These are phyloP conservation scores for Melospiza melodia DNA, from an alignment of 2,113 vertebrate genomes.

Conservation along the genomic window DNA sequence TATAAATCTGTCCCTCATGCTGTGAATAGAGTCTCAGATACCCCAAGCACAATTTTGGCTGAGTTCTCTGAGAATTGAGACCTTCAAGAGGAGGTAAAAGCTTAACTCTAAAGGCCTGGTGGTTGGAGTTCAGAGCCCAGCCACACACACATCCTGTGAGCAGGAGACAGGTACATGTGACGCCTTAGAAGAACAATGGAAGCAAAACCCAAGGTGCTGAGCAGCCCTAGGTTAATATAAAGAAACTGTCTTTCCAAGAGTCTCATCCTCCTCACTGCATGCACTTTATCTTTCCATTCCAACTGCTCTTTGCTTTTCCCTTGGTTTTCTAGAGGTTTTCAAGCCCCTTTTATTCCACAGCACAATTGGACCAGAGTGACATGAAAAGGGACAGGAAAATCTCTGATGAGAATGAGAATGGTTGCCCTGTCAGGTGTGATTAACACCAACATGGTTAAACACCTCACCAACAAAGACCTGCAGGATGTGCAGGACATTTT, in stretches of 20 bases:
- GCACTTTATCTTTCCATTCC: neutral
- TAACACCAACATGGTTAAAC: conserved; percentile 18
- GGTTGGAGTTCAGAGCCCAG: neutral
- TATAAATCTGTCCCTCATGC: neutral
- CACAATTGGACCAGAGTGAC: neutral
- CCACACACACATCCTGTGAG: neutral
- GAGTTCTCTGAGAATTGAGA: neutral
- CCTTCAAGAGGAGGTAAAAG: neutral
- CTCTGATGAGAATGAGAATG: conserved; percentile 1
- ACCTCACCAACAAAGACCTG: neutral
- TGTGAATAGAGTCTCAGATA: neutral
- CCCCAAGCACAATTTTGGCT: neutral
- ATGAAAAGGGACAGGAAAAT: neutral
- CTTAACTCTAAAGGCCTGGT: neutral
- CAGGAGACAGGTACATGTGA: neutral
- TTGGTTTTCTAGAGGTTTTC: neutral
- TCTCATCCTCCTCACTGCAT: neutral
- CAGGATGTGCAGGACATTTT: conserved; percentile 15
- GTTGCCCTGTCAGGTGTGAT: conserved; percentile 52
- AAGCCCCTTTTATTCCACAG: neutral
- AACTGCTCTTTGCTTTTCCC: neutral
- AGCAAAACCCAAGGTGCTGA: neutral
- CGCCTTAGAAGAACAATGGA: neutral
- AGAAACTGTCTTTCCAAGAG: neutral
- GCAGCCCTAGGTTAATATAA: neutral